Evolutionary conservation across 2,797 vertebrate species (phyloP).

Genomic region (Sebastolobus alascanus): DNA sequence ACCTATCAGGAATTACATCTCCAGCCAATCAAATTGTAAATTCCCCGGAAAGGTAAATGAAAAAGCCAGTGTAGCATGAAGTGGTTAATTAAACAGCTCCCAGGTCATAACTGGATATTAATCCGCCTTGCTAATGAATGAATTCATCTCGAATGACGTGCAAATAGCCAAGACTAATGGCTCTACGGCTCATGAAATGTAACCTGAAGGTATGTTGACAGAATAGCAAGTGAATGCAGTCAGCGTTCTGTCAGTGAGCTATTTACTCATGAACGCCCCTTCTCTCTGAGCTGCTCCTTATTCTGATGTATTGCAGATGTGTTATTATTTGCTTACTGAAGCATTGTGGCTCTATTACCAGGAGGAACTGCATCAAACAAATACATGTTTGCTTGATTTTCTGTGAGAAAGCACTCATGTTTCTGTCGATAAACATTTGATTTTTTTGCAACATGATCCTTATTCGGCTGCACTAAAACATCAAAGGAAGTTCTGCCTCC

Average conservation of each 20-base stretch:
- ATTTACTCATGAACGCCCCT: neutral
- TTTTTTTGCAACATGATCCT: constrained; percentile 12
- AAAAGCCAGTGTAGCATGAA: constrained; percentile 73
- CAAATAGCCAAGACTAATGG: constrained; percentile 76
- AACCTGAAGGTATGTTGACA: constrained; percentile 58
- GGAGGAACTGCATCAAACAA: constrained; percentile 11
- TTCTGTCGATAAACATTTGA: constrained; percentile 5
- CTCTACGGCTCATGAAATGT: constrained; percentile 53
- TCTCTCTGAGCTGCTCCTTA: neutral
- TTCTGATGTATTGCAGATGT: constrained; percentile 22
- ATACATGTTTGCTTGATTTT: neutral
- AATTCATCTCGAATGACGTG: constrained; percentile 71
- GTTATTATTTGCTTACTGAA: constrained; percentile 16
- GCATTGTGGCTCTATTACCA: constrained; percentile 1
- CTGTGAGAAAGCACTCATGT: neutral
- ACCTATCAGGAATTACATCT: constrained; percentile 40
- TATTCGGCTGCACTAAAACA: constrained; percentile 41
- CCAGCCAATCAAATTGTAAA: constrained; percentile 44
- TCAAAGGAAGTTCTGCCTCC: constrained; percentile 55
- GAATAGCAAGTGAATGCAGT: constrained; percentile 28
- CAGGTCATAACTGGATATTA: constrained; percentile 66
- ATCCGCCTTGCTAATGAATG: constrained; percentile 69
- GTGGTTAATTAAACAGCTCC: constrained; percentile 78
- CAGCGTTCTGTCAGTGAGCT: constrained; percentile 27
- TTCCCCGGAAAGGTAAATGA: constrained; percentile 59